These are phyloP conservation scores for Scaptomyza caliginosa DNA, from an alignment of 2,888 invertebrate species.

Conservation along the genomic window DNA sequence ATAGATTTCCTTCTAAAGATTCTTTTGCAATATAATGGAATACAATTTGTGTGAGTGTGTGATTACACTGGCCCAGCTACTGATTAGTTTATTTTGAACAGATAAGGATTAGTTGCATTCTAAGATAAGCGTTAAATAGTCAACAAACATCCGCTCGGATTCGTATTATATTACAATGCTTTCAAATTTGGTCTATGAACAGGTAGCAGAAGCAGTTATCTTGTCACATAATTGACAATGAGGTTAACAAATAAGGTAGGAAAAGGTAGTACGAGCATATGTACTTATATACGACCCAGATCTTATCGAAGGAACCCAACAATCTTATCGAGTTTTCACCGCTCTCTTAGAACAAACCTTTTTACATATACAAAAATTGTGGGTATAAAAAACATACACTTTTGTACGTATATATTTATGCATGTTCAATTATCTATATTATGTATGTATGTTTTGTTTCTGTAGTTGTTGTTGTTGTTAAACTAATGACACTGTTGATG, in stretches of 20 bases:
- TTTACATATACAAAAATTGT: neutral
- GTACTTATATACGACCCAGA: neutral
- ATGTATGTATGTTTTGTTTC: conserved; percentile 32
- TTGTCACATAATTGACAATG: conserved; percentile 27
- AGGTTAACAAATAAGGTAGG: conserved; percentile 2
- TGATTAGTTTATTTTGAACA: conserved; percentile 3
- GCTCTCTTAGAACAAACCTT: conserved; percentile 6
- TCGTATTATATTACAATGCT: neutral
- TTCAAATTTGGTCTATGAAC: neutral
- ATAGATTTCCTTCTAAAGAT: neutral
- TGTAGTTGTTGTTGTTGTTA: conserved; percentile 25
- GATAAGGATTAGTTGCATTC: conserved; percentile 29
- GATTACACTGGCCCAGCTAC: neutral
- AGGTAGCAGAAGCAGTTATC: conserved; percentile 2
- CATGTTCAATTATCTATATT: conserved; percentile 42
- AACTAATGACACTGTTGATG: conserved; percentile 52
- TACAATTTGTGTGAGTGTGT: neutral
- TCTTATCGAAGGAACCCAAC: conserved; percentile 19
- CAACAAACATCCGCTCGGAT: conserved; percentile 20
- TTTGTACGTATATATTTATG: conserved; percentile 13
- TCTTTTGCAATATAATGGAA: conserved; percentile 1
- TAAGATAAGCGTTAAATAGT: conserved; percentile 23
- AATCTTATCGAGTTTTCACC: conserved; percentile 40
- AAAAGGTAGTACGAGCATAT: neutral
- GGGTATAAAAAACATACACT: conserved; percentile 3